Evolutionary conservation across 2,888 invertebrate species (phyloP).

Genomic region (Hofmannophila pseudospretella): DNA sequence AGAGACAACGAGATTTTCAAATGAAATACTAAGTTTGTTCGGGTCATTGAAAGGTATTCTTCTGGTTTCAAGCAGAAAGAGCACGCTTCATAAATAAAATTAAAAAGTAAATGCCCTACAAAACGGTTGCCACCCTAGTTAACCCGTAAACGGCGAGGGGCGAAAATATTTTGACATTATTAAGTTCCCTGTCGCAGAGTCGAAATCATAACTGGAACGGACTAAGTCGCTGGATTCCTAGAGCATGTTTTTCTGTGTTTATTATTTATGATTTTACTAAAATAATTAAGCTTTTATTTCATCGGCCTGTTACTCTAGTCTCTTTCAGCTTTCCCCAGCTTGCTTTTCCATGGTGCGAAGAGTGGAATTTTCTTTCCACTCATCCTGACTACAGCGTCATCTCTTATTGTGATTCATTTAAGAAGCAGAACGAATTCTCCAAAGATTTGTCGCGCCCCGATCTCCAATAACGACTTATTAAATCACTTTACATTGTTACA

Average conservation of each 20-base stretch:
- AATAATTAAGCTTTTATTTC: no score
- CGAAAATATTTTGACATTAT: constrained; percentile 69
- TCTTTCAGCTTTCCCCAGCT: no score
- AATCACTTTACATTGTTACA: constrained; percentile 54
- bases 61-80: constrained; percentile 42
- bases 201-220: constrained; percentile 19
- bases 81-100: constrained; percentile 74
- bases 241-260: no score
- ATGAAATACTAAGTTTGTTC: constrained; percentile 7
- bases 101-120: constrained; percentile 51
- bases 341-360: no score
- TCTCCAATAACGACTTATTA: constrained; percentile 44
- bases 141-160: constrained; percentile 55
- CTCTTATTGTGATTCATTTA: no score
- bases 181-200: constrained; percentile 24
- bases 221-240: no score
- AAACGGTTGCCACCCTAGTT: constrained; percentile 57
- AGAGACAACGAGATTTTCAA: not conserved
- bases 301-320: no score
- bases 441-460: constrained; percentile 56
- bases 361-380: no score
- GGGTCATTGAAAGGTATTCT: constrained; percentile 27
- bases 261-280: no score
- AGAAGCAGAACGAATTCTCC: constrained; percentile 48
- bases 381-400: no score